Conservation (phyloP, 2,888 invertebrate genomes). For the Acleris holmiana region DNA sequence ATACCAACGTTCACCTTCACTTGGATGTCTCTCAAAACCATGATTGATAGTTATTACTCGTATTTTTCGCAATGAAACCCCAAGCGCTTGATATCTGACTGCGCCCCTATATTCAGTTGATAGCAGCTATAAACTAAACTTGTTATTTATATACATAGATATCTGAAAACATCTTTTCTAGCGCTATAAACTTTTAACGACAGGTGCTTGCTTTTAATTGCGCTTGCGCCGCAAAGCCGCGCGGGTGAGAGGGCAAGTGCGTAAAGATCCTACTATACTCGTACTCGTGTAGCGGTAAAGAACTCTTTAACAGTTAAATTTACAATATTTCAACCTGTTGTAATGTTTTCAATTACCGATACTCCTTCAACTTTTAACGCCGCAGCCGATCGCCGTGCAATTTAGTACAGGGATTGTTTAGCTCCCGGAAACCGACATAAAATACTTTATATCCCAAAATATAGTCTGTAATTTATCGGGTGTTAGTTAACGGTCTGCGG, state of each 20-base stretch:
- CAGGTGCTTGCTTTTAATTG: constrained; percentile 5
- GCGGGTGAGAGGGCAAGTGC: constrained; percentile 1
- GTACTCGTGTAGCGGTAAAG: background rate
- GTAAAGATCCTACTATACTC: background rate
- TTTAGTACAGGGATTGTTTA: background rate
- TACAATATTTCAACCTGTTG: too few relatives aligned
- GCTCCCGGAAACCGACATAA: too few relatives aligned
- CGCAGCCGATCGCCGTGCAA: background rate
- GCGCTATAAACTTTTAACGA: constrained; percentile 3
- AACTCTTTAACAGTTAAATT: too few relatives aligned
- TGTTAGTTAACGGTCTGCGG: too few relatives aligned
- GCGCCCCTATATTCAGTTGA: background rate
- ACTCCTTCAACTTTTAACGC: background rate
- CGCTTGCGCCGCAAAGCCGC: background rate
- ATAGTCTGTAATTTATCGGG: too few relatives aligned
- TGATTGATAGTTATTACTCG: too few relatives aligned
- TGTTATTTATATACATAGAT: background rate
- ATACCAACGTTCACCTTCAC: too few relatives aligned
- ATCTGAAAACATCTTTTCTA: background rate
- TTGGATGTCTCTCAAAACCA: too few relatives aligned
- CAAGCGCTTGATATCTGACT: too few relatives aligned
- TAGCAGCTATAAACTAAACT: background rate
- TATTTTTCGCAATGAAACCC: too few relatives aligned
- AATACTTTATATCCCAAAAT: too few relatives aligned
- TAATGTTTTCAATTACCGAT: too few relatives aligned